phyloP scores from a whole-genome alignment of 2,797 vertebrate genomes.

The Argya squamiceps region DNA sequence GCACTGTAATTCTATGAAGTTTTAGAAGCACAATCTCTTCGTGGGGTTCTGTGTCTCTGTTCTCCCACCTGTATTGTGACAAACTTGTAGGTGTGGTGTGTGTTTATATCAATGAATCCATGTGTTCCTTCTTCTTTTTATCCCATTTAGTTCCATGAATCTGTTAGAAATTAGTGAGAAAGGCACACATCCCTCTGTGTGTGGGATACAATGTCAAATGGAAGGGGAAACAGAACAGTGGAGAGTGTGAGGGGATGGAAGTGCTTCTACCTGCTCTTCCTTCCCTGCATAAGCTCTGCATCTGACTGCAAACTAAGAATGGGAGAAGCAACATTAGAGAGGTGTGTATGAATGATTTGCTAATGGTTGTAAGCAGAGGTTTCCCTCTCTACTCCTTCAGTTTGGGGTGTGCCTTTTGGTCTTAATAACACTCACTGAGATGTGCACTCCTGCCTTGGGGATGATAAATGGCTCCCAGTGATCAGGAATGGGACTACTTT shows the following conservation, averaged over 20 bases:
- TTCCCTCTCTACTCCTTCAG: background rate
- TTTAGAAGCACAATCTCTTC: background rate
- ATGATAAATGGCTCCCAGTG: background rate
- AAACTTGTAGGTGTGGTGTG: background rate
- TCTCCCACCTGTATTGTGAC: background rate
- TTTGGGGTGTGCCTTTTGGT: background rate
- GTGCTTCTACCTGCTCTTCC: background rate
- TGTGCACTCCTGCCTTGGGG: background rate
- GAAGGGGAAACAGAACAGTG: background rate
- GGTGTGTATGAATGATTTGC: background rate
- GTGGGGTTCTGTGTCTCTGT: background rate
- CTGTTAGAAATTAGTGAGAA: background rate
- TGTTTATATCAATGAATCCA: background rate
- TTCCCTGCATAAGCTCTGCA: background rate
- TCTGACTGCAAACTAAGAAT: background rate
- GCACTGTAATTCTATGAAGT: background rate
- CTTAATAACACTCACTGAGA: background rate
- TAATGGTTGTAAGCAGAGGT: background rate
- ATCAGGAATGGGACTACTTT: background rate
- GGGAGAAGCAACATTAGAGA: background rate
- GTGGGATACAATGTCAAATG: background rate
- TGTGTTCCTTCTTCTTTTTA: background rate
- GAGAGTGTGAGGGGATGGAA: background rate
- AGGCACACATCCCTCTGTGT: background rate
- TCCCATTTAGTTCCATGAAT: background rate